Evolutionary conservation across 1,140 invertebrate species (phyloP).

Genomic region (Drosophila carrolli): DNA sequence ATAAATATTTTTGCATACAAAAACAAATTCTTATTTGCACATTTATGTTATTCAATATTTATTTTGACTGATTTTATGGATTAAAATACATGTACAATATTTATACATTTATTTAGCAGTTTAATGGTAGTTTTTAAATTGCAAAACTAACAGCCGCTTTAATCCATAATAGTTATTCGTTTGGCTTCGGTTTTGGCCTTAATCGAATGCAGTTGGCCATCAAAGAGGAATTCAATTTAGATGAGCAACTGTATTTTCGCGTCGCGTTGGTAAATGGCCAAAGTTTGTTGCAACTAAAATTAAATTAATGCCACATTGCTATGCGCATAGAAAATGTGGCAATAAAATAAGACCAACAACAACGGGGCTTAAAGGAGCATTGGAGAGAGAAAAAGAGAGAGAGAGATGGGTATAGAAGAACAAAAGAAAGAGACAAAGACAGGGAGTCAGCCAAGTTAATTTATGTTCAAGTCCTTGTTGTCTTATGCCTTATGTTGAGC

Average conservation of each 20-base stretch:
- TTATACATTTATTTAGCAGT: background rate
- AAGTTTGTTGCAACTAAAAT: slow-evolving; percentile 52
- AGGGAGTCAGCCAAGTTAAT: slow-evolving; percentile 59
- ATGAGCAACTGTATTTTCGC: slow-evolving; percentile 15
- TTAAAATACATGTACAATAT: background rate
- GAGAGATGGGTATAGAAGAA: background rate
- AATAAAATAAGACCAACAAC: slow-evolving; percentile 23
- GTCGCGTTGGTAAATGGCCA: slow-evolving; percentile 6
- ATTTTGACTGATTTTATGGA: background rate
- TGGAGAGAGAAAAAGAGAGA: no score
- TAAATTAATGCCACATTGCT: slow-evolving; percentile 58
- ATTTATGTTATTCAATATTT: slow-evolving; percentile 5
- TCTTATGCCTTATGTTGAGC: slow-evolving; percentile 24
- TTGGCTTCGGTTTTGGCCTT: background rate
- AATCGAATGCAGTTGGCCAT: slow-evolving; percentile 21
- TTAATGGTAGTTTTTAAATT: background rate
- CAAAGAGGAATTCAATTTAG: slow-evolving; percentile 16
- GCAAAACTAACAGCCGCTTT: slow-evolving; percentile 8
- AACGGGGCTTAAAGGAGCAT: slow-evolving; percentile 3
- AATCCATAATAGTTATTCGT: slow-evolving; percentile 1
- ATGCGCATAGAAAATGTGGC: slow-evolving; percentile 50
- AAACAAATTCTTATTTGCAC: background rate
- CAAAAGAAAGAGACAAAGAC: background rate
- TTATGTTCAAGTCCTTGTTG: slow-evolving; percentile 47
- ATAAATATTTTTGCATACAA: background rate